Conservation (phyloP, 2,888 invertebrate genomes). For the Cartodere bifasciata region DNA sequence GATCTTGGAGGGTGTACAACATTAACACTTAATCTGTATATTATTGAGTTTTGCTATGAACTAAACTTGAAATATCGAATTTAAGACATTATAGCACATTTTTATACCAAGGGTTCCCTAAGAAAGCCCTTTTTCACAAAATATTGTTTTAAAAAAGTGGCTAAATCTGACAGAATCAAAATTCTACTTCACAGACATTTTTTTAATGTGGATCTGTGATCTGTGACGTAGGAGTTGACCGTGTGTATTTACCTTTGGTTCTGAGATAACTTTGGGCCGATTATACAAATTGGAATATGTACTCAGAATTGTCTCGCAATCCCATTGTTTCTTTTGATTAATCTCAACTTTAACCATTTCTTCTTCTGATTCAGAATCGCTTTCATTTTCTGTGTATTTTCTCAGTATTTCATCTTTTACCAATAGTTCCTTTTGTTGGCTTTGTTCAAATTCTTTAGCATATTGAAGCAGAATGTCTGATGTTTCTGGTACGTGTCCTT, state of each 20-base stretch:
- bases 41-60: too few species aligned
- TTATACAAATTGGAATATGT: conserved; percentile 88
- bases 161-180: too few species aligned
- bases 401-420: conserved; percentile 35
- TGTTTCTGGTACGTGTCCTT: conserved; percentile 57
- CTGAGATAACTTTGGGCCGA: conserved; percentile 77
- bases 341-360: conserved; percentile 47
- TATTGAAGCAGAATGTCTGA: conserved; percentile 59
- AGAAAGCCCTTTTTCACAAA: too few species aligned
- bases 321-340: conserved; percentile 63
- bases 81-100: too few species aligned
- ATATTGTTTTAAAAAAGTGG: too few species aligned
- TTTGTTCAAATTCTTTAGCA: conserved; percentile 62
- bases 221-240: too few species aligned
- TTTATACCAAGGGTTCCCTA: too few species aligned
- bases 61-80: too few species aligned
- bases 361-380: conserved; percentile 40
- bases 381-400: conserved; percentile 17
- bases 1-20: too few species aligned
- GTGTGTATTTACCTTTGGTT: conserved; percentile 53
- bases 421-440: conserved; percentile 40
- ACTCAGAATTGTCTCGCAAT: conserved; percentile 82
- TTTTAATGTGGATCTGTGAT: too few species aligned
- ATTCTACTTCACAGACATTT: too few species aligned
- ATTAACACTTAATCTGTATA: too few species aligned